Evolutionary conservation across 2,113 vertebrate genomes (phyloP).

Genomic region (Barnardius zonarius): DNA sequence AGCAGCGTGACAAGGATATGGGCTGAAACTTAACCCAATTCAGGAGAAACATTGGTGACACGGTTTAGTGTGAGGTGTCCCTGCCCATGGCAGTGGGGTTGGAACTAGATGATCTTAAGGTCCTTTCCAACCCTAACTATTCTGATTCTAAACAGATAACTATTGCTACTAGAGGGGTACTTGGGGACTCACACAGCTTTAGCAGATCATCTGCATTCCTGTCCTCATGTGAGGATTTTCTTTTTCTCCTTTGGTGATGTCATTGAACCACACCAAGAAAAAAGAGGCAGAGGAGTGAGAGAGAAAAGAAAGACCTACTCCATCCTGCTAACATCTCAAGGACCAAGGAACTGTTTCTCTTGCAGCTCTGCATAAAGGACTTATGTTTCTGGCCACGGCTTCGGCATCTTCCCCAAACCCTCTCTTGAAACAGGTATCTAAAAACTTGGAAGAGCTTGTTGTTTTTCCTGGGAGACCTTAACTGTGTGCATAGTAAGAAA

Average conservation of each 20-base stretch:
- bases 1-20: no score
- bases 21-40: neutral
- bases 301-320: neutral
- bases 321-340: no score
- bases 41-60: neutral
- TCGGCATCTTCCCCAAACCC: neutral
- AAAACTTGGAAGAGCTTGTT: neutral
- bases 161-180: neutral
- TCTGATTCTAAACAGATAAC: no score
- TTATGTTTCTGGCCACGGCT: neutral
- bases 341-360: neutral
- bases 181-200: neutral
- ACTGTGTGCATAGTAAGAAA: neutral
- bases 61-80: no score
- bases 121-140: no score
- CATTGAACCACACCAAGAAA: neutral
- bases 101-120: no score
- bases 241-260: neutral
- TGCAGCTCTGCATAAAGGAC: neutral
- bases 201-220: neutral
- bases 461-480: neutral
- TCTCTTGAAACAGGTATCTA: neutral
- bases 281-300: neutral
- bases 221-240: neutral
- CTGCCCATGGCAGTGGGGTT: no score